These are phyloP conservation scores for Macroramphosus scolopax DNA, from an alignment of 2,797 vertebrate genomes.

Conservation along the genomic window DNA sequence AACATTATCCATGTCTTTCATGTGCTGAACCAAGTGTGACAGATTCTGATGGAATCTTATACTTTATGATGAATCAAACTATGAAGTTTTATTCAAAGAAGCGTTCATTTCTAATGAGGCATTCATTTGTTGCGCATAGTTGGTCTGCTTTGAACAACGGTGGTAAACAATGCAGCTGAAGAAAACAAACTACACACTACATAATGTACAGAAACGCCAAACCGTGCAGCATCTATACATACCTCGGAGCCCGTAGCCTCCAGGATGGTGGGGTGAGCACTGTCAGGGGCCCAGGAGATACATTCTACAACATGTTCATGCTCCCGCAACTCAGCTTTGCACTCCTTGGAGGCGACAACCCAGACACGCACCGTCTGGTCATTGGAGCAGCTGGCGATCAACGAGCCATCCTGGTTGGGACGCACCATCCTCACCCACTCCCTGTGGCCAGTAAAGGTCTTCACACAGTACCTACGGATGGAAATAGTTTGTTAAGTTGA, in stretches of 20 bases:
- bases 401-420: constrained; percentile 97
- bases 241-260: constrained; percentile 99
- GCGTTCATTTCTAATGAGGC: not conserved
- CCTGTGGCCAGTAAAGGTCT: constrained; percentile 99
- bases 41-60: not conserved
- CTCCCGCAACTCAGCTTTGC: constrained; percentile 97
- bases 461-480: constrained; percentile 92
- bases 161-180: constrained; percentile 4
- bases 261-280: constrained; percentile 91
- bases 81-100: not conserved
- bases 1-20: not conserved
- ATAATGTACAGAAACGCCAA: constrained; percentile 4
- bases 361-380: constrained; percentile 99
- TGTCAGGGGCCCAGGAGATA: constrained; percentile 98
- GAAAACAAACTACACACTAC: constrained; percentile 1
- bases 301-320: constrained; percentile 99
- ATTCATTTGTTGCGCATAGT: not conserved
- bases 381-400: constrained; percentile 98
- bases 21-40: not conserved
- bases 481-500: not conserved
- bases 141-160: not conserved
- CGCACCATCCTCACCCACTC: constrained; percentile 99
- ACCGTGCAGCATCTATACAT: constrained; percentile 12
- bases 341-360: constrained; percentile 97
- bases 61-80: not conserved